phyloP scores from a whole-genome alignment of 2,888 invertebrate species.

The Tachystola acroxantha region DNA sequence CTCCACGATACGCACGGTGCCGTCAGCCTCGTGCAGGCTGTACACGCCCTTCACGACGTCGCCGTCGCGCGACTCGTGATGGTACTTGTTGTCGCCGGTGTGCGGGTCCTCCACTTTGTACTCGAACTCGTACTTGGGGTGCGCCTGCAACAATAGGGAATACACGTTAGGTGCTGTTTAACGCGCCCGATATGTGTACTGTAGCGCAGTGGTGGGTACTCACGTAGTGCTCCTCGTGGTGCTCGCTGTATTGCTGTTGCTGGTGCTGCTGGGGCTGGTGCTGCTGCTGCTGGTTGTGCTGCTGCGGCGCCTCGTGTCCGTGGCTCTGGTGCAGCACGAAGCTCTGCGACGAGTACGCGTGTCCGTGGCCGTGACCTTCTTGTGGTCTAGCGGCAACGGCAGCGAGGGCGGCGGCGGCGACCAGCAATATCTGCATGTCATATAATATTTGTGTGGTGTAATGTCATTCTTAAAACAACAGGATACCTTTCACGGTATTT shows the following conservation, averaged over 20 bases:
- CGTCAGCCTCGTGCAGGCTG: slow-evolving; percentile 60
- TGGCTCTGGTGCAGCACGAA: slow-evolving; percentile 37
- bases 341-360: slow-evolving; percentile 30
- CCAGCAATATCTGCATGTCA: slow-evolving; percentile 8
- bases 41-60: slow-evolving; percentile 76
- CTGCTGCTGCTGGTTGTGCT: slow-evolving; percentile 17
- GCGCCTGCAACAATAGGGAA: slow-evolving; percentile 32
- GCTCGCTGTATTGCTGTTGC: slow-evolving; percentile 16
- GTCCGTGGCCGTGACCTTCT: slow-evolving; percentile 12
- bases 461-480: too few species aligned
- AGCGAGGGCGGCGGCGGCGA: slow-evolving; percentile 3
- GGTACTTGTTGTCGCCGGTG: slow-evolving; percentile 78
- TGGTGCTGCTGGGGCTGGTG: slow-evolving; percentile 28
- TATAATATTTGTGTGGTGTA: too few species aligned
- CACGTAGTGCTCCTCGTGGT: slow-evolving; percentile 20
- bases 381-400: slow-evolving; percentile 8
- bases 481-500: too few species aligned
- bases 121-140: slow-evolving; percentile 73
- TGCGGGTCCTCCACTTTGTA: slow-evolving; percentile 76
- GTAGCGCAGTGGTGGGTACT: not conserved
- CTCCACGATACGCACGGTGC: slow-evolving; percentile 65
- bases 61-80: slow-evolving; percentile 74
- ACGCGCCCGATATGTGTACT: too few species aligned
- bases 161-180: too few species aligned
- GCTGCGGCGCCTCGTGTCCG: slow-evolving; percentile 23